Evolutionary conservation across 2,888 invertebrate genomes (phyloP).

Genomic region (Oeneis ivallda): DNA sequence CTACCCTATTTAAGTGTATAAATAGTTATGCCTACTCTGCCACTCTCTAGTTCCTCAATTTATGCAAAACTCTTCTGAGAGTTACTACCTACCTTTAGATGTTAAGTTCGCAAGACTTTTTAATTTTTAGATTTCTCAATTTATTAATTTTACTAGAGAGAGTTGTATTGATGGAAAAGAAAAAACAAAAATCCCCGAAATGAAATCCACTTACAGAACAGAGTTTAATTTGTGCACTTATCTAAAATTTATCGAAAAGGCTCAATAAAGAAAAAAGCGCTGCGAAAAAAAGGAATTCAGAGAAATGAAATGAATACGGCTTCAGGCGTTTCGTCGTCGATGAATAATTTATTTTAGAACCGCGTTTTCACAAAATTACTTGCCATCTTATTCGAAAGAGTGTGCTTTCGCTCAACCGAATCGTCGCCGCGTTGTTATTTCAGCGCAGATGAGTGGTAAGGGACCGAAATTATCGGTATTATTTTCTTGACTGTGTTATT

Average conservation of each 20-base stretch:
- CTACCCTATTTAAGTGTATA: too few species aligned
- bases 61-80: too few species aligned
- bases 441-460: conserved; percentile 25
- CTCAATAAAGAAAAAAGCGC: conserved; percentile 69
- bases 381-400: conserved; percentile 73
- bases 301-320: conserved; percentile 81
- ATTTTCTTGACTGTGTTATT: conserved; percentile 30
- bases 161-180: conserved; percentile 31
- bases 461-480: conserved; percentile 32
- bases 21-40: too few species aligned
- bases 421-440: conserved; percentile 34
- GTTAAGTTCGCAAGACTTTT: too few species aligned
- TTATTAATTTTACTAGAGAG: background rate
- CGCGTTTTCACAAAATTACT: conserved; percentile 79
- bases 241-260: conserved; percentile 77
- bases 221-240: conserved; percentile 70
- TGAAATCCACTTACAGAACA: conserved; percentile 40
- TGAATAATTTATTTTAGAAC: conserved; percentile 81
- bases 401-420: conserved; percentile 52
- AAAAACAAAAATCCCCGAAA: conserved; percentile 38
- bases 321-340: conserved; percentile 79
- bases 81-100: too few species aligned
- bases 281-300: conserved; percentile 73
- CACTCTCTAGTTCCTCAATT: too few species aligned
- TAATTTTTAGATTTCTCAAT: too few species aligned